Conservation (phyloP, 2,888 invertebrate species). For the Eumerus sabulonum region DNA sequence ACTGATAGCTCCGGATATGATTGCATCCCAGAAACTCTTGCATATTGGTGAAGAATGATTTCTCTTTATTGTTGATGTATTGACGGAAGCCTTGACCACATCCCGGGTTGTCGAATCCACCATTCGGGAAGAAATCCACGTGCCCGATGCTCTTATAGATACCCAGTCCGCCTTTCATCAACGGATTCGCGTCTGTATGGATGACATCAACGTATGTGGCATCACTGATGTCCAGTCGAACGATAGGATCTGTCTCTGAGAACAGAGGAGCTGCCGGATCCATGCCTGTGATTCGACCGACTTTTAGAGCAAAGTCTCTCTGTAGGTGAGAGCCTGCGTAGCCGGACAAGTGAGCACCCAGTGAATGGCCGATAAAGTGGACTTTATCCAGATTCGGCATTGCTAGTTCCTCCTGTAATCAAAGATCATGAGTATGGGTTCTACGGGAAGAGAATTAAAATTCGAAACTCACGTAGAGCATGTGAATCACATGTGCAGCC, state of each 20-base stretch:
- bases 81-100: slow-evolving; percentile 82
- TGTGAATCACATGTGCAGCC: slow-evolving; percentile 85
- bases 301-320: slow-evolving; percentile 83
- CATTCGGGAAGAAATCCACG: slow-evolving; percentile 95
- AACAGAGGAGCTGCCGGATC: slow-evolving; percentile 97
- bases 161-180: slow-evolving; percentile 89
- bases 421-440: not conserved
- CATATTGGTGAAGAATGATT: slow-evolving; percentile 82
- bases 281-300: slow-evolving; percentile 91
- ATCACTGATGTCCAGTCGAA: slow-evolving; percentile 91
- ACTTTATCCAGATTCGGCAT: slow-evolving; percentile 83
- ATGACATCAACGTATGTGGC: slow-evolving; percentile 94
- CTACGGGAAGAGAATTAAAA: not conserved
- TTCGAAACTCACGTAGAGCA: slow-evolving; percentile 80
- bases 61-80: slow-evolving; percentile 82
- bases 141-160: slow-evolving; percentile 91
- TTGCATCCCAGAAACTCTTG: slow-evolving; percentile 86
- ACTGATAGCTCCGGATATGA: slow-evolving; percentile 91
- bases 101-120: slow-evolving; percentile 90
- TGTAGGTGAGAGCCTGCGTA: slow-evolving; percentile 90
- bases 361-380: slow-evolving; percentile 92
- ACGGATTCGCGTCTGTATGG: slow-evolving; percentile 90
- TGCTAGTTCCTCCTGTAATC: slow-evolving; percentile 80
- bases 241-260: slow-evolving; percentile 87
- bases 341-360: slow-evolving; percentile 91